A percentile compares a stretch with the other conserved stretches of the same genome.
phyloP scores from a whole-genome alignment of 2,797 vertebrate species.

The Syngnathus acus region DNA sequence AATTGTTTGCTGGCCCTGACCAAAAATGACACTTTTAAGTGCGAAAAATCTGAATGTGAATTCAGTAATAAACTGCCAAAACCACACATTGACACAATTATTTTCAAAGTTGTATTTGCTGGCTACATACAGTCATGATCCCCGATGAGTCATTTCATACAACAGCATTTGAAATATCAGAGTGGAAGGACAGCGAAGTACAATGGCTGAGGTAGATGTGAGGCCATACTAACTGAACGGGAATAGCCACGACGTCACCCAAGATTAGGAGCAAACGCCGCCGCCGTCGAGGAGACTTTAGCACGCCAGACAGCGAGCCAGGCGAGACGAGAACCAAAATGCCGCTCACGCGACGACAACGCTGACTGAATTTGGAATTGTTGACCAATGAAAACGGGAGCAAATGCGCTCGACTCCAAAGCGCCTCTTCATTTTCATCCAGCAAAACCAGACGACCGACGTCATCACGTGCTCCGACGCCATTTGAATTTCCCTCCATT shows the following conservation, averaged over 20 bases:
- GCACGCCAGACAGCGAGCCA: no score
- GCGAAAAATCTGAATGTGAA: not conserved
- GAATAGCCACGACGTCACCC: not conserved
- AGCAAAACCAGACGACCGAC: no score
- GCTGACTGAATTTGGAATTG: no score
- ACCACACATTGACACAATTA: not conserved
- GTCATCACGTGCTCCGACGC: no score
- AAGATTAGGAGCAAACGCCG: constrained; percentile 1
- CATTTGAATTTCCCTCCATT: no score
- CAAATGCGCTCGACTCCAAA: no score
- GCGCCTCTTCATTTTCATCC: no score
- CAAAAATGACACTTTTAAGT: not conserved
- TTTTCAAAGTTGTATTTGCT: constrained; percentile 2
- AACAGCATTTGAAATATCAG: constrained; percentile 7
- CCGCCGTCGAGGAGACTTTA: no score
- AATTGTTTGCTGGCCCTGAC: not conserved
- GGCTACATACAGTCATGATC: not conserved
- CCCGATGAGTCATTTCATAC: not conserved
- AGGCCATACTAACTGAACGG: constrained; percentile 30
- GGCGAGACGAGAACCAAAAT: no score
- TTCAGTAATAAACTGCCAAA: not conserved
- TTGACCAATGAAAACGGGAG: no score
- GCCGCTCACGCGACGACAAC: no score
- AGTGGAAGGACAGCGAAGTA: constrained; percentile 9
- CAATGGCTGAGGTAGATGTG: constrained; percentile 44